Evolutionary conservation across 2,888 invertebrate species (phyloP), one percentile per base, ranked within the genome.

Genomic region (Linnaemya tessellans): DNA sequence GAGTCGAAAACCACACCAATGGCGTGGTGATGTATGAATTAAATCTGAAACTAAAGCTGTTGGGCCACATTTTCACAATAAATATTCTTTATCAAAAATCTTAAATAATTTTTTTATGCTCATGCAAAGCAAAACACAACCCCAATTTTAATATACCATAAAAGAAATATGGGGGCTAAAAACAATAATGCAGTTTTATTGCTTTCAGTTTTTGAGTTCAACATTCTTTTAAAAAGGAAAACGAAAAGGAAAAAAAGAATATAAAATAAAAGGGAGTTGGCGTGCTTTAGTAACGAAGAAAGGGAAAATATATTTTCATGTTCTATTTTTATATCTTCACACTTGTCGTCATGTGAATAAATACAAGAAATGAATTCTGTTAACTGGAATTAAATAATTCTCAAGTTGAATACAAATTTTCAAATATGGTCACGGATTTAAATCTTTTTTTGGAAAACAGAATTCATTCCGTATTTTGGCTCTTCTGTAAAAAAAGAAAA

Each of bases 161-260:
- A 54, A 35, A 10, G 20, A 4, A 60, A 60, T 75, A 13, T 18
- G 25, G 64, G 64, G 38, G 38, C n/a, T 35, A 20, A 43, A 22
- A 65, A 43, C 18, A 65, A 56, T 25, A 58, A 58, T 20, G 51
- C 35, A 56, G 51, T 20, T 51, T 22, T 75, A 75, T 54, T 64
- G 54, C 22, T 54, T 75, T 54, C 22, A 65, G 65, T 65, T 41
- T 65, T n/a, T 65, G 58, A 49, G 73, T 73, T 73, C 73, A 73
- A 73, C 73, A 60, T 41, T 46, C 71, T 58, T 71, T 58, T 58
- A 30, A 71, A 60, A 46, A 35, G 46, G 18, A 13, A 35, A 46
- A 3, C 18, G 15, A 56, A 46, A 3, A 43, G 15, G 41, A 38
- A 22, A 54, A 41, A 25, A 43, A 41, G n/a, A 25, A 41, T 30